Evolutionary conservation across 2,113 vertebrate genomes (phyloP), one percentile per base, ranked within the genome.

Genomic region (Gracilinanus agilis): DNA sequence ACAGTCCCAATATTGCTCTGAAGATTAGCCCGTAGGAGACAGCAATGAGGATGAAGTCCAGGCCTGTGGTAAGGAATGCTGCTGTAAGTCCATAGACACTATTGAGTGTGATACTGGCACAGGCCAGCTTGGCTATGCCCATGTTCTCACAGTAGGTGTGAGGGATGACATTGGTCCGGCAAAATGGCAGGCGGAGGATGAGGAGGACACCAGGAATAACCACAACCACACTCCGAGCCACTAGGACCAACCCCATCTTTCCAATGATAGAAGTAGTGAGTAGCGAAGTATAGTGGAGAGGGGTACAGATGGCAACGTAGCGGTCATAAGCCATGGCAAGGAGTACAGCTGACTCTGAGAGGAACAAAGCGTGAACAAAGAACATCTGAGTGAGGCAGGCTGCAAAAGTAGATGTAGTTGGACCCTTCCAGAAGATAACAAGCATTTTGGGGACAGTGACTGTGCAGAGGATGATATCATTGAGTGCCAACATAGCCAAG

Each of bases 71-170:
- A 44, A 97, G 95, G 1, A 97, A 92, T 56, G 97, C 96, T 9
- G 96, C 96, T 3, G 95, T 93, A 56, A 97, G 96, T 4, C 96
- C 96, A 27, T 97, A 97, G 94, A 97, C 54, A 9, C 96, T 97
- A 24, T 95, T 97, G 40, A 91, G 55, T 2, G 4, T 3, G 88
- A 96, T 88, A 90, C 75, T 96, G 29, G 96, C 95, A 88, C 95
- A 97, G 16, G 97, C 95, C 96, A 97, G 16, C 10, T 96, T 97
- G 55, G 97, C 97, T 24, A 98, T 96, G 90, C 91, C 96, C 97
- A 97, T 98, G 92, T 98, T 96, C 92, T 98, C 97, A 93, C 96
- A 97, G 49, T 96, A 98, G 16, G 97, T 97, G 5, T 97, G 96
- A 19, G 0, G 94, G 29, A 96, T 97, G 19, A 97, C 2, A 0